phyloP scores from a whole-genome alignment of 2,888 invertebrate genomes.

The Zygaena filipendulae region DNA sequence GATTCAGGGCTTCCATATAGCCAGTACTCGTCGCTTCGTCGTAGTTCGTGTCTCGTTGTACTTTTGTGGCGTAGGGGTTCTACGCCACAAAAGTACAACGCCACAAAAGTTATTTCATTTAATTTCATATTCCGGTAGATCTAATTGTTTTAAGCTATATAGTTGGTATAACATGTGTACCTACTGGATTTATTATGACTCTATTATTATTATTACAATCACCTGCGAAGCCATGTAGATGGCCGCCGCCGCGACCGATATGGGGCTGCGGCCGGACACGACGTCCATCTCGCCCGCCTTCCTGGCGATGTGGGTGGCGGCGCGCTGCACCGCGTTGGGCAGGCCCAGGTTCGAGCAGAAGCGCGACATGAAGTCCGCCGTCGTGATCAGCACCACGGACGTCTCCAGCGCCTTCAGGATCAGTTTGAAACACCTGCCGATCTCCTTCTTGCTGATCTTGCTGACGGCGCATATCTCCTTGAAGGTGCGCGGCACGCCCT shows the following conservation, averaged over 20 bases:
- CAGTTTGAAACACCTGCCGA: conserved; percentile 97
- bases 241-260: conserved; percentile 98
- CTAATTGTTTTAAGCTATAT: no score
- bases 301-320: conserved; percentile 96
- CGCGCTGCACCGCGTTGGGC: conserved; percentile 89
- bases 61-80: no score
- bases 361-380: conserved; percentile 98
- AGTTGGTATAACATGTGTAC: no score
- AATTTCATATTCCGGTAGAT: no score
- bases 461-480: conserved; percentile 99
- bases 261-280: conserved; percentile 97
- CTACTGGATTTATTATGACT: no score
- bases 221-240: conserved; percentile 99
- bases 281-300: conserved; percentile 97
- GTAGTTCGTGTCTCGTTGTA: no score
- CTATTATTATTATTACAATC: no score
- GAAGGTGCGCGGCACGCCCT: conserved; percentile 98
- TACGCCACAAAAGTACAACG: no score
- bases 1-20: no score
- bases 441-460: conserved; percentile 99
- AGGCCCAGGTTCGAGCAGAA: conserved; percentile 96
- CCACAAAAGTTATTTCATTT: no score
- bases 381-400: conserved; percentile 96
- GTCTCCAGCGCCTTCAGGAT: conserved; percentile 97
- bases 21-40: no score